phyloP scores from a whole-genome alignment of 2,113 vertebrate genomes.

The Columba janthina region DNA sequence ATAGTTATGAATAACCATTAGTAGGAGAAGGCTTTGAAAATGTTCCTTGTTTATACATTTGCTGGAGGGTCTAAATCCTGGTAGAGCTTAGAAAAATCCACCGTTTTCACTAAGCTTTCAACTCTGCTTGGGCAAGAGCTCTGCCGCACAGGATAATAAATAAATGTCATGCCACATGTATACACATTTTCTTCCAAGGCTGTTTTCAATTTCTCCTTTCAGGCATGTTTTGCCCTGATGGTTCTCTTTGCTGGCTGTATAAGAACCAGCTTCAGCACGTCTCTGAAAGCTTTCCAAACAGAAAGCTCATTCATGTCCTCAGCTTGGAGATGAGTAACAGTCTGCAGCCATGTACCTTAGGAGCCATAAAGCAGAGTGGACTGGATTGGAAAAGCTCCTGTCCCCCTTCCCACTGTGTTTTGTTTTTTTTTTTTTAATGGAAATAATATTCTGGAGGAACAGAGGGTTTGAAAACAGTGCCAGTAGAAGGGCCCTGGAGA shows the following conservation, averaged over 20 bases:
- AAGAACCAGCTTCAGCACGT: conserved; percentile 22
- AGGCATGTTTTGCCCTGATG: conserved; percentile 32
- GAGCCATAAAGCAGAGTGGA: conserved; percentile 12
- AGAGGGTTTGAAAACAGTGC: neutral
- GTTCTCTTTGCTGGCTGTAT: conserved; percentile 18
- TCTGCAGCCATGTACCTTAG: conserved; percentile 20
- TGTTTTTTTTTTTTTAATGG: neutral
- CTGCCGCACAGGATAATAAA: conserved; percentile 52
- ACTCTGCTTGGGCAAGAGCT: conserved; percentile 37
- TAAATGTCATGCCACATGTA: conserved; percentile 54
- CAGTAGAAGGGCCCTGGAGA: neutral
- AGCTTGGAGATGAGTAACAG: conserved; percentile 7
- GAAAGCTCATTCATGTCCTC: conserved; percentile 31
- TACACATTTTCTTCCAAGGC: conserved; percentile 42
- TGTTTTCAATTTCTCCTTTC: conserved; percentile 62
- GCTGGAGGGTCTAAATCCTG: conserved; percentile 35
- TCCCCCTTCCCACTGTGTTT: neutral
- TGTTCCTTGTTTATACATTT: conserved; percentile 51
- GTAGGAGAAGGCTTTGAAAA: conserved; percentile 41
- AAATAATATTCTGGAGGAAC: neutral
- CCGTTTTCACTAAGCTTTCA: conserved; percentile 47
- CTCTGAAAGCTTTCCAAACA: conserved; percentile 51
- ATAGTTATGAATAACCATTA: conserved; percentile 50
- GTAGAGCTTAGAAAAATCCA: conserved; percentile 53
- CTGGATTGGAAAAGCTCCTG: neutral